These are phyloP conservation scores for Pteruthius melanotis DNA, from an alignment of 2,113 vertebrate genomes.

Conservation along the genomic window DNA sequence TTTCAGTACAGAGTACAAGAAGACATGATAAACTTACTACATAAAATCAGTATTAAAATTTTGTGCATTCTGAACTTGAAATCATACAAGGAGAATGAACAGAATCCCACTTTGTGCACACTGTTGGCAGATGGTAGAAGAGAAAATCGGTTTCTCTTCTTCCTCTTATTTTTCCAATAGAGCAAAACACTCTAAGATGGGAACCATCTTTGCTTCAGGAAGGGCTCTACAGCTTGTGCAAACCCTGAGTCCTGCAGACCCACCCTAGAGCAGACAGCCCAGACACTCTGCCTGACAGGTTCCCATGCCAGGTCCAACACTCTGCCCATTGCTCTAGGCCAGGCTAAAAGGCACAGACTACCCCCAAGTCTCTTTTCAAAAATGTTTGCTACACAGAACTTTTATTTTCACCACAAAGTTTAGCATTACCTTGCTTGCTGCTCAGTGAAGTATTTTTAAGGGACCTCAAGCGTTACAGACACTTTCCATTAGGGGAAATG, in stretches of 20 bases:
- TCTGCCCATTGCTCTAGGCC: not conserved
- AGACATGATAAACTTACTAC: not conserved
- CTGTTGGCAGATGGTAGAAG: rapidly evolving
- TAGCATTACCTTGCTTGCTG: not conserved
- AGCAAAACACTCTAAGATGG: not conserved
- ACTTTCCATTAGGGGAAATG: slow-evolving; percentile 11
- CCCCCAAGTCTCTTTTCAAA: not conserved
- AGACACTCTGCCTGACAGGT: not conserved
- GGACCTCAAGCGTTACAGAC: not conserved
- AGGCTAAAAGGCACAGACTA: not conserved
- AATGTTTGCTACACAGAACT: not conserved
- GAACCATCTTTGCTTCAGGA: not conserved
- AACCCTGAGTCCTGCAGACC: not conserved
- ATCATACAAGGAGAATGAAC: not conserved
- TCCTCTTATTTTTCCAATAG: not conserved
- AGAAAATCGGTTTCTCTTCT: not conserved
- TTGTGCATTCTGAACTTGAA: not conserved
- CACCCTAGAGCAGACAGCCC: not conserved
- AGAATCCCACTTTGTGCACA: not conserved
- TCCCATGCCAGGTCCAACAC: not conserved
- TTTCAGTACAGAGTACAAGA: not conserved
- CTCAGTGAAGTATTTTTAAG: slow-evolving; percentile 19
- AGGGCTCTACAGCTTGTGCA: not conserved
- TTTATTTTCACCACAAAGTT: not conserved
- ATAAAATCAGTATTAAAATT: not conserved